phyloP scores from a whole-genome alignment of 92 coral and sea anemone genomes.

The Phymanthus crucifer region DNA sequence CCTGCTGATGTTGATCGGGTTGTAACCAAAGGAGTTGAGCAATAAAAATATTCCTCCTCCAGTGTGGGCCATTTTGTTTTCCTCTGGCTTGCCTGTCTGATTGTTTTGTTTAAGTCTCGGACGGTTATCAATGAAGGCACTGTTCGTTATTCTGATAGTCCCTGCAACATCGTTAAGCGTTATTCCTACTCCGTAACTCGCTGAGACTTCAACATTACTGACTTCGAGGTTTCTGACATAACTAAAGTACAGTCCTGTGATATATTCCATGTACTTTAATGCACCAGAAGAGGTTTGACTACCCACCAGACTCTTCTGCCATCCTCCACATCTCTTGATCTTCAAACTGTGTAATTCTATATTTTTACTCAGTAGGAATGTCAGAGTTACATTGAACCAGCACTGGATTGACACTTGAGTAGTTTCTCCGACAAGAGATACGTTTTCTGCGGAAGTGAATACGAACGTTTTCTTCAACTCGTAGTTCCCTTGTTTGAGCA shows the following conservation, averaged over 20 bases:
- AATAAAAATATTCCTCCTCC: conserved; percentile 75
- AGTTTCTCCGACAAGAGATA: conserved; percentile 16
- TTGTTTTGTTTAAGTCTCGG: conserved; percentile 2
- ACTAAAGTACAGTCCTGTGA: conserved; percentile 29
- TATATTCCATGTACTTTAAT: conserved; percentile 2
- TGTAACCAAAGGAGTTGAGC: conserved; percentile 50
- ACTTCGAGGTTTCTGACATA: conserved; percentile 24
- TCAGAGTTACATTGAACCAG: conserved; percentile 2
- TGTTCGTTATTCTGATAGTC: conserved; percentile 35
- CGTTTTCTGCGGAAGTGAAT: neutral
- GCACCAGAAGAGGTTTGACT: conserved; percentile 8
- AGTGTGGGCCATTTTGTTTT: conserved; percentile 17
- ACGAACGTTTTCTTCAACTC: neutral
- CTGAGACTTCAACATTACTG: conserved; percentile 10
- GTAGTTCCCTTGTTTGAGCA: conserved; percentile 21
- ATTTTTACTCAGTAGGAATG: conserved; percentile 17
- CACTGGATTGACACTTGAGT: conserved; percentile 1
- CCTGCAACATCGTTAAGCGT: conserved; percentile 68
- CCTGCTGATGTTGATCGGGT: conserved; percentile 44
- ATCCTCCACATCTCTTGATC: conserved; percentile 23
- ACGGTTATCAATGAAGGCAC: conserved; percentile 50
- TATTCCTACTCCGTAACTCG: conserved; percentile 53
- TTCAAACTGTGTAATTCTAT: conserved; percentile 16
- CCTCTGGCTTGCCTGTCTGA: neutral
- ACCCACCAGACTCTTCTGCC: conserved; percentile 30